Percentiles rank a stretch among this genome's conserved stretches.
Evolutionary conservation across 2,113 vertebrate species (phyloP).

Genomic region (Naja naja): DNA sequence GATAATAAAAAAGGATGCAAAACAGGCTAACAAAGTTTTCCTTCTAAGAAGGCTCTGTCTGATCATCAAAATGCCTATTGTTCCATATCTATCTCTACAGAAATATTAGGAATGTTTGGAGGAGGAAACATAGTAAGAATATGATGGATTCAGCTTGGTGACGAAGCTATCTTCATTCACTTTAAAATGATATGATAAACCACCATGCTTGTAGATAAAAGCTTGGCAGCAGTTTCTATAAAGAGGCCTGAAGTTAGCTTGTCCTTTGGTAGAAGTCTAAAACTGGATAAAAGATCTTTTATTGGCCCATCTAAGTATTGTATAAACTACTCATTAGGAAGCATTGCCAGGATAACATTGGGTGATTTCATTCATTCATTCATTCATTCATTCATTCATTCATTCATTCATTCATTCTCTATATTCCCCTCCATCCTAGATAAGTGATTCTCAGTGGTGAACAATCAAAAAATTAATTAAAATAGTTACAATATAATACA

Average conservation of each 20-base stretch:
- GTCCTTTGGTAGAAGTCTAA: neutral
- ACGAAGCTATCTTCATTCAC: neutral
- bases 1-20: neutral
- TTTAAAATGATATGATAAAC: neutral
- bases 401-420: neutral
- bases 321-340: neutral
- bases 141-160: neutral
- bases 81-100: neutral
- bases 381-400: no score
- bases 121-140: neutral
- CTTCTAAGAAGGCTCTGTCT: neutral
- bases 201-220: neutral
- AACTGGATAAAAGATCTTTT: neutral
- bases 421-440: neutral
- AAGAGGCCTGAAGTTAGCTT: neutral
- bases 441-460: neutral
- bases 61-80: neutral
- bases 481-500: neutral
- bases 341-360: neutral
- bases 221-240: neutral
- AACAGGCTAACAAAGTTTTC: neutral
- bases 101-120: neutral
- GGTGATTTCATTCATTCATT: neutral
- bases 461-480: neutral
- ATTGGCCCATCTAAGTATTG: neutral